Percentiles rank a stretch among this genome's conserved stretches.
Evolutionary conservation across 1,140 invertebrate species (phyloP).

Genomic region (Cataglyphis hispanica): DNA sequence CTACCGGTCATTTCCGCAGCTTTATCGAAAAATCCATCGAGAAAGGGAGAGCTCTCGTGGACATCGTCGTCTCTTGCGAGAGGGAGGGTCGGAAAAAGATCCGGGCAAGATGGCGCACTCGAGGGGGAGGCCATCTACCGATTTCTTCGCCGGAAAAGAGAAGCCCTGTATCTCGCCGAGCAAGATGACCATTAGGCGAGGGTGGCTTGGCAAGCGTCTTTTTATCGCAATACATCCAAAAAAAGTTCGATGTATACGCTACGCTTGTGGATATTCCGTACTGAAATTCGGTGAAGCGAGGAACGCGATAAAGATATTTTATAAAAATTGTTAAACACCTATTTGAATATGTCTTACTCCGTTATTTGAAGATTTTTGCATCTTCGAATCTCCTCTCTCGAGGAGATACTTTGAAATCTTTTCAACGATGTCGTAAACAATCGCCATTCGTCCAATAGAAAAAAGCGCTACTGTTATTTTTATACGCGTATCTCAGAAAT

Average conservation of each 20-base stretch:
- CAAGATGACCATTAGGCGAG: conserved; percentile 58
- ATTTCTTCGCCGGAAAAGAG: conserved; percentile 53
- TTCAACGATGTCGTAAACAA: conserved; percentile 24
- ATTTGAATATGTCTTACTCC: not conserved
- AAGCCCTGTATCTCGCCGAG: conserved; percentile 57
- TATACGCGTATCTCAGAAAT: not conserved
- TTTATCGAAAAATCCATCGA: conserved; percentile 75
- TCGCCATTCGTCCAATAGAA: conserved; percentile 23
- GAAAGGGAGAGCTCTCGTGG: conserved; percentile 71
- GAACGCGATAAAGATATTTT: conserved; percentile 19
- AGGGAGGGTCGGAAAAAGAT: conserved; percentile 57
- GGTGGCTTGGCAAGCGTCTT: conserved; percentile 60
- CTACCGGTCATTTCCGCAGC: conserved; percentile 68
- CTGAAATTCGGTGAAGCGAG: conserved; percentile 15
- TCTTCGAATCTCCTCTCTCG: not conserved
- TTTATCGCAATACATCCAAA: conserved; percentile 44
- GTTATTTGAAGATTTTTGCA: not conserved
- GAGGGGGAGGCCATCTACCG: conserved; percentile 33
- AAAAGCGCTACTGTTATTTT: not conserved
- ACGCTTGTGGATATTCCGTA: not conserved
- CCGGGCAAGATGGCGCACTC: conserved; percentile 45
- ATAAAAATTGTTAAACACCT: conserved; percentile 21
- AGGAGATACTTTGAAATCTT: not conserved
- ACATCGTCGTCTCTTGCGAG: conserved; percentile 62
- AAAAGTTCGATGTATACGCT: not conserved